Conservation (phyloP, 2,113 vertebrate species). For the Gambusia affinis region DNA sequence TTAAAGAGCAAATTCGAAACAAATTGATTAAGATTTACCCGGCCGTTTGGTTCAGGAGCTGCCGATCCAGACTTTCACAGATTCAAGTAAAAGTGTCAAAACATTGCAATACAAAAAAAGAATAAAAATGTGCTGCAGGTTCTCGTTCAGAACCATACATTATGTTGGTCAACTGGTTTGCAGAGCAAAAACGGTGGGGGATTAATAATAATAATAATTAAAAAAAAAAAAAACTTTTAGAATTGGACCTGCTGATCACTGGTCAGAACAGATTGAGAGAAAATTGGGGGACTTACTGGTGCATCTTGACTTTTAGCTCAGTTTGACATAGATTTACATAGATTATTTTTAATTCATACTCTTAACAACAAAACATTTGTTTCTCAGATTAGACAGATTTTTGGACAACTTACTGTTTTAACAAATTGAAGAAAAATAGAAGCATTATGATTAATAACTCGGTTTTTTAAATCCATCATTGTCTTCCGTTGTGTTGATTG, state of each 20-base stretch:
- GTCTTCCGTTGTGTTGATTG: slow-evolving; percentile 1
- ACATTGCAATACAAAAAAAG: neutral
- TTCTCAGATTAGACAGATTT: neutral
- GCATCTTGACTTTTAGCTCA: neutral
- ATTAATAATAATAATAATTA: neutral
- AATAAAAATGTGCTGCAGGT: neutral
- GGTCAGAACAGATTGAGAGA: neutral
- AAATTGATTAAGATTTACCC: neutral
- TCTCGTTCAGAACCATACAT: neutral
- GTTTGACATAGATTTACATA: neutral
- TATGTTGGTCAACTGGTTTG: neutral
- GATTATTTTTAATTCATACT: too few relatives aligned
- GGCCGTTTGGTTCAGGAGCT: neutral
- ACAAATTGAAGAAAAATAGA: neutral
- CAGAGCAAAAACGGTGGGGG: neutral
- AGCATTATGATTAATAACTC: neutral
- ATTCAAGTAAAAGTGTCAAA: neutral
- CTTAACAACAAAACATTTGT: neutral
- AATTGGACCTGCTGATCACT: neutral
- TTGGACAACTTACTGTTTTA: neutral
- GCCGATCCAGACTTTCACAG: neutral
- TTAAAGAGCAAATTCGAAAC: neutral
- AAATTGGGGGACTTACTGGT: too few relatives aligned
- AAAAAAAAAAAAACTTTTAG: neutral
- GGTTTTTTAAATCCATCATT: neutral